These are phyloP conservation scores for Anaspis maculata DNA, from an alignment of 2,888 invertebrate species.

Conservation along the genomic window DNA sequence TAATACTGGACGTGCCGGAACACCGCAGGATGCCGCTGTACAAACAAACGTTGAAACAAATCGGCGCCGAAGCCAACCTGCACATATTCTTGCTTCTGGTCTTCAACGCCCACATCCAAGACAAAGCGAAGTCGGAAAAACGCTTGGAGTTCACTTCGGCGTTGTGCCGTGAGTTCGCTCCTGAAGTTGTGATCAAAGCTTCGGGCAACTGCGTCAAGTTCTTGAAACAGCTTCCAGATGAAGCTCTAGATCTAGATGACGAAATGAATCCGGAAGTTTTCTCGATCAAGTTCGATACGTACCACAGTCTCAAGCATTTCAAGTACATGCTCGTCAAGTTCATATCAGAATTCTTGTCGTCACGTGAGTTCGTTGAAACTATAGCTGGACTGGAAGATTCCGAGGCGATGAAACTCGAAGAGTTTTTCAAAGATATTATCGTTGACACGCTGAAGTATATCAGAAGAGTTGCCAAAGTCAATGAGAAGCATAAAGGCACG, in stretches of 20 bases:
- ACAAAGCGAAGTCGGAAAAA: slow-evolving; percentile 44
- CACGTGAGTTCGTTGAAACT: slow-evolving; percentile 59
- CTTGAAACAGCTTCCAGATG: slow-evolving; percentile 53
- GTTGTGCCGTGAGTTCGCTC: slow-evolving; percentile 58
- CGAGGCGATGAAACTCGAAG: slow-evolving; percentile 48
- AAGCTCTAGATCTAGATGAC: slow-evolving; percentile 36
- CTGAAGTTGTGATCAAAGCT: slow-evolving; percentile 53
- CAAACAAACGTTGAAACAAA: slow-evolving; percentile 64
- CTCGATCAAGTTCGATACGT: slow-evolving; percentile 44
- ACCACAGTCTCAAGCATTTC: slow-evolving; percentile 65
- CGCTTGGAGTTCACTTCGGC: slow-evolving; percentile 60
- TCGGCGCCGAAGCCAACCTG: slow-evolving; percentile 56
- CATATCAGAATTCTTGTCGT: slow-evolving; percentile 59
- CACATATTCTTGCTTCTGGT: slow-evolving; percentile 65
- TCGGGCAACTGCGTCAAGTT: slow-evolving; percentile 60
- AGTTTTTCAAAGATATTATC: slow-evolving; percentile 59
- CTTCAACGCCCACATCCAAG: slow-evolving; percentile 56
- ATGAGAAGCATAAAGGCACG: slow-evolving; percentile 52
- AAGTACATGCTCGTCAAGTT: slow-evolving; percentile 74
- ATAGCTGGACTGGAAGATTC: slow-evolving; percentile 48
- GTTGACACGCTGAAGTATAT: slow-evolving; percentile 61
- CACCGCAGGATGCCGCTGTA: slow-evolving; percentile 81
- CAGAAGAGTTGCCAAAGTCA: slow-evolving; percentile 54
- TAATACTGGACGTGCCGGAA: slow-evolving; percentile 85
- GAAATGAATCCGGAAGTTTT: slow-evolving; percentile 44